Conservation (phyloP, 2,888 invertebrate species). For the Melanargia galathea region DNA sequence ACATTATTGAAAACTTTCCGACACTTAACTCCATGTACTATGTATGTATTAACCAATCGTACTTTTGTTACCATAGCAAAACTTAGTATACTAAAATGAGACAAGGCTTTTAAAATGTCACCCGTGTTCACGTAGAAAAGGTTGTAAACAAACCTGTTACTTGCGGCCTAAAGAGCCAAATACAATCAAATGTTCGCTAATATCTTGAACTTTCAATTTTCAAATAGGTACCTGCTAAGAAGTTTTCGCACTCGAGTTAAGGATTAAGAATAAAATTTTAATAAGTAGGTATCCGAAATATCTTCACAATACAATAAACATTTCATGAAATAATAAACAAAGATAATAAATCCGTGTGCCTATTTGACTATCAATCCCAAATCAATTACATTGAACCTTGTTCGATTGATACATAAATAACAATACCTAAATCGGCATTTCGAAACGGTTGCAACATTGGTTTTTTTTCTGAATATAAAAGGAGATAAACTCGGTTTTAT, state of each 20-base stretch:
- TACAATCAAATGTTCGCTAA: background rate
- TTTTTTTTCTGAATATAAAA: slow-evolving; percentile 12
- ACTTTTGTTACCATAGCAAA: background rate
- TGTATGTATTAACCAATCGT: background rate
- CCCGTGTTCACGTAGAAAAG: background rate
- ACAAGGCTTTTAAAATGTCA: slow-evolving; percentile 5
- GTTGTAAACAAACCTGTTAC: background rate
- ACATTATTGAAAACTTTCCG: too few species aligned
- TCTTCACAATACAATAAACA: background rate
- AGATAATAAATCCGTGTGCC: background rate
- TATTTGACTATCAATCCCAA: background rate
- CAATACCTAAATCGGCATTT: slow-evolving; percentile 1
- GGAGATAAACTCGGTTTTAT: background rate
- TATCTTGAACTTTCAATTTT: background rate
- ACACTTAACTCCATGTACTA: background rate
- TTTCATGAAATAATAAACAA: background rate
- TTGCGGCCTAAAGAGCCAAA: background rate
- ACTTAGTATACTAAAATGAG: background rate
- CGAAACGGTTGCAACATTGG: slow-evolving; percentile 16
- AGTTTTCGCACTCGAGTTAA: background rate
- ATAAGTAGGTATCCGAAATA: too few species aligned
- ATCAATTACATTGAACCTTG: slow-evolving; percentile 1
- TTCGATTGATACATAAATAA: slow-evolving; percentile 7
- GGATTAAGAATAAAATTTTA: background rate
- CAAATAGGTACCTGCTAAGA: background rate